Conservation (phyloP, 2,113 vertebrate species). For the Oryzias woworae region DNA sequence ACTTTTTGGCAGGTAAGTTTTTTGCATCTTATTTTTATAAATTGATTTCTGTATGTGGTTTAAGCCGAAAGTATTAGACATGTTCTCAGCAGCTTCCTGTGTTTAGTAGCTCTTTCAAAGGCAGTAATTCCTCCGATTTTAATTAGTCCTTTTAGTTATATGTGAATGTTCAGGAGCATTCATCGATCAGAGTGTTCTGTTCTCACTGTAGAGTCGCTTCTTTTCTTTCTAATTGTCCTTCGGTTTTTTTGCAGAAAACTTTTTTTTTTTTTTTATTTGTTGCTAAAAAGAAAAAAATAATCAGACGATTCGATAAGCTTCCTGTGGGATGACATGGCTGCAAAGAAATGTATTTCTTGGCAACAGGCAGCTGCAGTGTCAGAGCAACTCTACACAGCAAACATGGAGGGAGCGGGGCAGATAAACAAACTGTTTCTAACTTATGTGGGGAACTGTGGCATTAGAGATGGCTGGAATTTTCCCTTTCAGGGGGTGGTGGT, state of each 20-base stretch:
- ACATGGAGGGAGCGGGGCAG: slow-evolving; percentile 6
- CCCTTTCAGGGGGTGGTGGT: slow-evolving; percentile 39
- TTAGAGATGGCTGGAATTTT: slow-evolving; percentile 61
- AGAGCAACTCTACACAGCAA: slow-evolving; percentile 25
- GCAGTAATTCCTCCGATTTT: neutral
- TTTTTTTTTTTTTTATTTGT: neutral
- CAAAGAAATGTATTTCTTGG: slow-evolving; percentile 30
- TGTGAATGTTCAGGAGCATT: neutral
- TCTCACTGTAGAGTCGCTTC: neutral
- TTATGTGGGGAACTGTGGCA: slow-evolving; percentile 43
- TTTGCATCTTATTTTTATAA: too few species aligned
- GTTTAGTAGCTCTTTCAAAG: neutral
- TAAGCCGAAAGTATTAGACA: too few species aligned
- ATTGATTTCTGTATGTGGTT: too few species aligned
- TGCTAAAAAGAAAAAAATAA: slow-evolving; percentile 5
- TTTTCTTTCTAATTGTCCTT: neutral
- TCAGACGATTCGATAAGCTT: slow-evolving; percentile 39
- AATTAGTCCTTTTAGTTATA: neutral
- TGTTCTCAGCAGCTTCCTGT: neutral
- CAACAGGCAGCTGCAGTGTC: slow-evolving; percentile 28
- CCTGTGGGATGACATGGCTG: slow-evolving; percentile 34
- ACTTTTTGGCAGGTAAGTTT: too few species aligned
- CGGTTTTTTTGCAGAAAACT: slow-evolving; percentile 1
- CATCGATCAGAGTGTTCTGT: slow-evolving; percentile 7
- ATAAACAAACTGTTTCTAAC: slow-evolving; percentile 67